Evolutionary conservation across 2,888 invertebrate species (phyloP).

Genomic region (Ctenicera cuprea): DNA sequence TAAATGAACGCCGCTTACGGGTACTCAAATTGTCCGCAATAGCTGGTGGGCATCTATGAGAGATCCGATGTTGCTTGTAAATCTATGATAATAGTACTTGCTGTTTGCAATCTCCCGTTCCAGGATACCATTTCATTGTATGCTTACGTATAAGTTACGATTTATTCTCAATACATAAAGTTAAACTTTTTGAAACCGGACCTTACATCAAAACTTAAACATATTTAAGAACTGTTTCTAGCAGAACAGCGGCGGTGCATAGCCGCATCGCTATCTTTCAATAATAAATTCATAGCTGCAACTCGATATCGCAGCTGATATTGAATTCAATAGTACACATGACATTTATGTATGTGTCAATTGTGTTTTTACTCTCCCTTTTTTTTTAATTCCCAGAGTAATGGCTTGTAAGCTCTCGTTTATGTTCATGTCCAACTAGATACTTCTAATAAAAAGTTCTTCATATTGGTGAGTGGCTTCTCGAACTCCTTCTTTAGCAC

Average conservation of each 20-base stretch:
- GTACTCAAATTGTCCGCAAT: slow-evolving; percentile 58
- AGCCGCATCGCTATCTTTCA: slow-evolving; percentile 30
- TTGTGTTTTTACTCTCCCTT: slow-evolving; percentile 24
- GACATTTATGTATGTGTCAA: slow-evolving; percentile 40
- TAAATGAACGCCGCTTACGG: slow-evolving; percentile 57
- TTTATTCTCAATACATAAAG: slow-evolving; percentile 6
- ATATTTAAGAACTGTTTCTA: slow-evolving; percentile 5
- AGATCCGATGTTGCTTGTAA: slow-evolving; percentile 54
- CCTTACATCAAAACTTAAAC: slow-evolving; percentile 5
- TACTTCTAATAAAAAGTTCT: slow-evolving; percentile 7
- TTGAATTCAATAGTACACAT: slow-evolving; percentile 30
- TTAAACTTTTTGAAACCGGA: slow-evolving; percentile 1
- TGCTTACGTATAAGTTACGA: background rate
- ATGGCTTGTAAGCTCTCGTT: slow-evolving; percentile 9
- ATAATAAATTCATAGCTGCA: slow-evolving; percentile 35
- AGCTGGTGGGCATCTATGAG: slow-evolving; percentile 53
- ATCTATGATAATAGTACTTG: slow-evolving; percentile 50
- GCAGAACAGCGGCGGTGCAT: slow-evolving; percentile 10
- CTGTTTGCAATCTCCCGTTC: slow-evolving; percentile 11
- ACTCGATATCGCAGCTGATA: slow-evolving; percentile 28
- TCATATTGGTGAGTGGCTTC: slow-evolving; percentile 26
- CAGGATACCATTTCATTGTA: slow-evolving; percentile 10
- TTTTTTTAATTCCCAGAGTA: slow-evolving; percentile 14
- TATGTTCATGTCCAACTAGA: slow-evolving; percentile 8
- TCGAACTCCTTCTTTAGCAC: slow-evolving; percentile 26